Percentiles rank a stretch among this genome's conserved stretches.
These are phyloP conservation scores for Blastomussa wellsi DNA, from an alignment of 92 coral and sea anemone genomes.

Conservation along the genomic window DNA sequence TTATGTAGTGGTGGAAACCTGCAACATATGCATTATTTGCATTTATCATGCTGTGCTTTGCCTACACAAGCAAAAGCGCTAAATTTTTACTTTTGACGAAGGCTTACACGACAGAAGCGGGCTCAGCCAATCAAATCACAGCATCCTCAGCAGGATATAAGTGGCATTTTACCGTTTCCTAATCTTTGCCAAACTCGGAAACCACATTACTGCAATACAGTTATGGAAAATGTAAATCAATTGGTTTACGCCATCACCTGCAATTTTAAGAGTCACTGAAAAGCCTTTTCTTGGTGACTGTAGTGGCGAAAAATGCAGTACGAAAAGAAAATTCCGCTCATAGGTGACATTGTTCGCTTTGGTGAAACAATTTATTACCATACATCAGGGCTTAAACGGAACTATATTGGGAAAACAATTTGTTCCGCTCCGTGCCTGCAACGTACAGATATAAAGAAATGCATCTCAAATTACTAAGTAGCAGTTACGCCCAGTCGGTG, in stretches of 20 bases:
- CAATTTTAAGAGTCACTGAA: too few relatives aligned
- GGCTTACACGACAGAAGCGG: too few relatives aligned
- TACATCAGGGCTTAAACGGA: background rate
- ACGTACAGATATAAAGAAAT: background rate
- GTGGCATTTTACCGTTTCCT: background rate
- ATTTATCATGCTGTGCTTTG: too few relatives aligned
- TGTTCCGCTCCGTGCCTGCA: background rate
- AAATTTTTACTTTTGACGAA: too few relatives aligned
- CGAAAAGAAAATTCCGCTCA: background rate
- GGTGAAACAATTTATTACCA: background rate
- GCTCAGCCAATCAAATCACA: background rate
- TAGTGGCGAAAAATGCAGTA: too few relatives aligned
- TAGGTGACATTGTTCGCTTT: background rate
- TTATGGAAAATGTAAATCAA: too few relatives aligned
- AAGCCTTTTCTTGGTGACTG: too few relatives aligned
- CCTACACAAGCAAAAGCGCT: too few relatives aligned
- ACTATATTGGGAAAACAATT: background rate
- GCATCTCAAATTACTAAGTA: background rate
- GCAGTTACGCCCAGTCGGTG: background rate
- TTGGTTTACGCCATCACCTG: too few relatives aligned
- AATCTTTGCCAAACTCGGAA: background rate
- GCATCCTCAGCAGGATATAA: background rate
- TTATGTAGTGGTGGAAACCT: too few relatives aligned
- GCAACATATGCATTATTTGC: too few relatives aligned
- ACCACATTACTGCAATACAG: background rate